phyloP scores from a whole-genome alignment of 2,797 vertebrate genomes.

The Phrynocephalus forsythii region DNA sequence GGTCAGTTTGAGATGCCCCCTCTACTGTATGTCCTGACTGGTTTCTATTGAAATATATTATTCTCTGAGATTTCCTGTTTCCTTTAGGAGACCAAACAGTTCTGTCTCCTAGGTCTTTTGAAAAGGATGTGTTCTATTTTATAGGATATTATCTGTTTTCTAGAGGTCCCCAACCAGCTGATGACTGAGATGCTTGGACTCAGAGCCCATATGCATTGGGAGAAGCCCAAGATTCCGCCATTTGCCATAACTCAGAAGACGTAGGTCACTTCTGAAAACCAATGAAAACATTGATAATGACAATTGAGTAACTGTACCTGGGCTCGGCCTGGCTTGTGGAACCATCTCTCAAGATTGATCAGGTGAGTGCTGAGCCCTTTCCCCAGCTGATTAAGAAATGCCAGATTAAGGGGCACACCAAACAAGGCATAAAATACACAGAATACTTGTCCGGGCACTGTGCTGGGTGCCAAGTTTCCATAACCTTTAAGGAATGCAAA shows the following conservation, averaged over 20 bases:
- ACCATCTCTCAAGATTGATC: slow-evolving; percentile 82
- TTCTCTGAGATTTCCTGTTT: not conserved
- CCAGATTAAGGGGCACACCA: slow-evolving; percentile 90
- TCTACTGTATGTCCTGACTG: too few species aligned
- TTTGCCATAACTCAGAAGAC: slow-evolving; percentile 14
- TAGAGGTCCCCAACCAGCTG: not conserved
- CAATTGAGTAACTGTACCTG: slow-evolving; percentile 64
- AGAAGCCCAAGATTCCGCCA: not conserved
- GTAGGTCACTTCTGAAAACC: slow-evolving; percentile 32
- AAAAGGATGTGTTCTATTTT: not conserved
- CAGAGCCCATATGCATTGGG: not conserved
- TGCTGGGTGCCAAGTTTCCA: slow-evolving; percentile 91
- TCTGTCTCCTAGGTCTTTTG: not conserved
- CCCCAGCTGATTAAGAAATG: slow-evolving; percentile 90
- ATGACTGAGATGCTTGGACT: not conserved
- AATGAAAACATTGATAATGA: slow-evolving; percentile 26
- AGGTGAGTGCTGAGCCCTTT: slow-evolving; percentile 84
- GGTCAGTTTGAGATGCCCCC: not conserved
- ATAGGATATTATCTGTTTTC: not conserved
- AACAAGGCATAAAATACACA: slow-evolving; percentile 93
- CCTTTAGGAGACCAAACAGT: too few species aligned
- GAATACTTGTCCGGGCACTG: slow-evolving; percentile 88
- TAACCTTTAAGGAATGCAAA: slow-evolving; percentile 81
- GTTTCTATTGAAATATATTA: not conserved
- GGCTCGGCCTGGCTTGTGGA: slow-evolving; percentile 71